Percentiles rank a stretch among this genome's conserved stretches.
Conservation (phyloP, 2,113 vertebrate species). For the Daboia siamensis region DNA sequence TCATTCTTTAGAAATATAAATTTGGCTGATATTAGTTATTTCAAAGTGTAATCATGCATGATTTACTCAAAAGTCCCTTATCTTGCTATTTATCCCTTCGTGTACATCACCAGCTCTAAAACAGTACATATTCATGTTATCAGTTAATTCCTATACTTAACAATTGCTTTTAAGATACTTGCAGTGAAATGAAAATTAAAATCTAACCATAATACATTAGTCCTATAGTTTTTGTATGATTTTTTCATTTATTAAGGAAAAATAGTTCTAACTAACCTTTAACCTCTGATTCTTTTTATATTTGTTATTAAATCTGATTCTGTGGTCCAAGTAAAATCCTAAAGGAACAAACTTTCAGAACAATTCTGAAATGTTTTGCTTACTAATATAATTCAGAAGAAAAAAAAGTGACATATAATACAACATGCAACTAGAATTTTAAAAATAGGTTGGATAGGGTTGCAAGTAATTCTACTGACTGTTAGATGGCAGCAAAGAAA, state of each 20-base stretch:
- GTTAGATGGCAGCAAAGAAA: neutral
- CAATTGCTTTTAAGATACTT: neutral
- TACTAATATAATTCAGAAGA: neutral
- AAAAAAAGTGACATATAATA: rapidly evolving
- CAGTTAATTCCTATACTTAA: neutral
- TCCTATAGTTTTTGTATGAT: neutral
- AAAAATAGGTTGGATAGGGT: neutral
- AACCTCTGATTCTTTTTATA: neutral
- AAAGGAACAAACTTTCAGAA: neutral
- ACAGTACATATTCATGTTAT: neutral
- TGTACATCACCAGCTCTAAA: neutral
- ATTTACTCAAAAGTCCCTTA: neutral
- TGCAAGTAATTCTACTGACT: neutral
- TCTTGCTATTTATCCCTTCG: neutral
- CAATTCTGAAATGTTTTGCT: neutral
- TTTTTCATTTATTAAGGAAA: neutral
- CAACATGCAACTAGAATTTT: rapidly evolving
- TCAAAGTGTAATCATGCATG: neutral
- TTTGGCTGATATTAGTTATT: neutral
- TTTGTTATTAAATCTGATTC: constrained; percentile 2
- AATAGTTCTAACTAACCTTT: neutral
- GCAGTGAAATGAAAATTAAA: neutral
- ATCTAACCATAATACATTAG: neutral
- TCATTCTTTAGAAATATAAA: neutral
- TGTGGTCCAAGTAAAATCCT: constrained; percentile 22